Base-by-base conservation (phyloP, 2,797 vertebrate species). In the Anniella stebbinsi region DNA sequence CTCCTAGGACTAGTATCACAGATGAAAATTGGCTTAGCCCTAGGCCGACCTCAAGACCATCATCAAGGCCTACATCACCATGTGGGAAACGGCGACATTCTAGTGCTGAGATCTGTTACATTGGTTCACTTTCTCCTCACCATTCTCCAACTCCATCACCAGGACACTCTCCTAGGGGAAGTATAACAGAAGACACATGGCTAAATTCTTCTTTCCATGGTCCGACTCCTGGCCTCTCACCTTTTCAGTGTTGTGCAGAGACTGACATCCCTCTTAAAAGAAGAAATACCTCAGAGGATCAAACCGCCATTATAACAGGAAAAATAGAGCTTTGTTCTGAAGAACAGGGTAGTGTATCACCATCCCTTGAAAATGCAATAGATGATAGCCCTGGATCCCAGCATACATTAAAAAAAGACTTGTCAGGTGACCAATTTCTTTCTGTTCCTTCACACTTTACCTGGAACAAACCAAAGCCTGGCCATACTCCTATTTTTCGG, bases 21-120 rank as follows among this genome's bases (percentile, higher is more conserved):
- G 99, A 99, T 95, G 99, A 99, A 96, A 99, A 99, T 87, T 99
- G 99, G 99, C 98, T 99, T n/a, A 99, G 98, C 95, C 99, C 98
- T 1, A 97, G 99, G 73, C 98, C 99, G 51, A 98, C 98, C n/a
- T 99, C 99, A 63, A 97, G 98, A 90, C 99, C 99, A 38, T 99
- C 98, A 18, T 99, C 99, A 0, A 98, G 99, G 89, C 99, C 99
- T 82, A 99, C 98, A 51, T 99, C 99, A 18, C 99, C 99, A 18
- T 99, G 99, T 93, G 99, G 99, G 83, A 99, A 99, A 91, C 97
- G 99, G 54, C 98, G 99, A 88, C 99, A 99, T 97, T 99, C 99
- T 57, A 99, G 99, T 88, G 99, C 99, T 57, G 99, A 99, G 94
- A 98, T 99, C 92, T 99, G 99, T 97, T 99, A 98, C 94, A 97